Percentiles rank a stretch among this genome's conserved stretches.
These are phyloP conservation scores for Trididemnum miniatum DNA, from an alignment of 23 tunicate genomes.

Conservation along the genomic window DNA sequence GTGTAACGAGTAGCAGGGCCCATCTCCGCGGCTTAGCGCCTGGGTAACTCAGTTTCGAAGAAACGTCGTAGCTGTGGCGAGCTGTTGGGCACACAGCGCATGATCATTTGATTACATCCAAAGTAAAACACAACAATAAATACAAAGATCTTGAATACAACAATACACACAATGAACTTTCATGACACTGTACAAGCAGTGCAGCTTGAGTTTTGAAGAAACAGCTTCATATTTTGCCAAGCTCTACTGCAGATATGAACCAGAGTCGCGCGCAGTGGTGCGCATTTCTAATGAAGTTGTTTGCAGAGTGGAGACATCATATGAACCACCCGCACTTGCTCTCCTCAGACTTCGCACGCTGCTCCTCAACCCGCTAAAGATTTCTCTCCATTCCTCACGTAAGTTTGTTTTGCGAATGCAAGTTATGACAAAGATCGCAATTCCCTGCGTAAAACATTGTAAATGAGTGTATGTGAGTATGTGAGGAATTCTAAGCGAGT, in stretches of 20 bases:
- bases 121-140: no score
- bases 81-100: no score
- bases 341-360: not conserved
- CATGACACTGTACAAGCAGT: no score
- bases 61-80: no score
- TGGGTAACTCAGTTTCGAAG: no score
- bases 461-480: not conserved
- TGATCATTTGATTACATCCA: no score
- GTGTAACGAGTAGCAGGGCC: no score
- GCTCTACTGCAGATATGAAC: not conserved
- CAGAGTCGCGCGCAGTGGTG: not conserved
- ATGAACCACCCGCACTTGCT: not conserved
- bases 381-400: slow-evolving; percentile 12
- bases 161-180: no score
- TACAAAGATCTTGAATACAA: no score
- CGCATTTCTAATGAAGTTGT: not conserved
- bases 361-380: not conserved
- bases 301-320: not conserved
- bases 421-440: slow-evolving; percentile 32
- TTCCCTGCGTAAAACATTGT: slow-evolving; percentile 18
- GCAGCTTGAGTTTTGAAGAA: no score
- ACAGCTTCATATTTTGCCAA: not conserved
- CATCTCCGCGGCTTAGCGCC: no score
- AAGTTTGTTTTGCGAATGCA: slow-evolving; percentile 26
- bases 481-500: not conserved